Evolutionary conservation across 2,113 vertebrate species (phyloP).

Genomic region (Melanotaenia duboulayi): DNA sequence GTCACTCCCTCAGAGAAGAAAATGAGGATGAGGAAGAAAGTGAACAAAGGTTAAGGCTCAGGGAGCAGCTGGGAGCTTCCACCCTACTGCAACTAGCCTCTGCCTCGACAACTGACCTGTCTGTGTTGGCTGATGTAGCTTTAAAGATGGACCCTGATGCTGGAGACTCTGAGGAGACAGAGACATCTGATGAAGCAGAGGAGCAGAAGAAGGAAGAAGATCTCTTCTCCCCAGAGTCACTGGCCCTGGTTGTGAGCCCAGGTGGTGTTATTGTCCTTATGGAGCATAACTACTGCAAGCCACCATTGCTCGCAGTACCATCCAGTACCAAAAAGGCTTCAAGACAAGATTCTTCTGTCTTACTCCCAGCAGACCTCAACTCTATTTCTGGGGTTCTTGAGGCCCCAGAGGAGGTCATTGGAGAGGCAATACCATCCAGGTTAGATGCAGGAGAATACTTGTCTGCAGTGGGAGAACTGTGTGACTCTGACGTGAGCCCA

Average conservation of each 20-base stretch:
- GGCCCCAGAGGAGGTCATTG: conserved; percentile 85
- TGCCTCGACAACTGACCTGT: conserved; percentile 80
- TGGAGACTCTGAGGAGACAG: conserved; percentile 85
- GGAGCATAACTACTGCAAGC: conserved; percentile 91
- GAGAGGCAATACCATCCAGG: conserved; percentile 67
- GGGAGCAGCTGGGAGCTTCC: conserved; percentile 82
- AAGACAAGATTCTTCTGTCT: conserved; percentile 75
- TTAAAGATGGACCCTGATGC: conserved; percentile 86
- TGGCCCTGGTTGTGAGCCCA: conserved; percentile 61
- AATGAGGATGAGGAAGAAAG: conserved; percentile 80
- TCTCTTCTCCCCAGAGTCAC: conserved; percentile 57
- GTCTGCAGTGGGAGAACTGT: conserved; percentile 53
- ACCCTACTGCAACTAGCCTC: conserved; percentile 83
- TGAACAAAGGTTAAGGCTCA: conserved; percentile 72
- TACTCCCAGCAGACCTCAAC: conserved; percentile 81
- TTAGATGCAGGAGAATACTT: conserved; percentile 68
- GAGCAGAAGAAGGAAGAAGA: conserved; percentile 82
- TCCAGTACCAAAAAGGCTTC: conserved; percentile 60
- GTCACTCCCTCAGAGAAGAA: conserved; percentile 72
- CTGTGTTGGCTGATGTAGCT: conserved; percentile 87
- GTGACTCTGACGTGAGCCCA: conserved; percentile 56
- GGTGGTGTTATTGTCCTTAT: conserved; percentile 80
- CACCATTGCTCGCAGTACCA: conserved; percentile 61
- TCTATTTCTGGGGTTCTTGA: conserved; percentile 81
- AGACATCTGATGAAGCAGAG: conserved; percentile 87